A percentile compares a stretch with the other conserved stretches of the same genome.
These are phyloP conservation scores for Euwallacea similis DNA, from an alignment of 1,140 invertebrate genomes.

Conservation along the genomic window DNA sequence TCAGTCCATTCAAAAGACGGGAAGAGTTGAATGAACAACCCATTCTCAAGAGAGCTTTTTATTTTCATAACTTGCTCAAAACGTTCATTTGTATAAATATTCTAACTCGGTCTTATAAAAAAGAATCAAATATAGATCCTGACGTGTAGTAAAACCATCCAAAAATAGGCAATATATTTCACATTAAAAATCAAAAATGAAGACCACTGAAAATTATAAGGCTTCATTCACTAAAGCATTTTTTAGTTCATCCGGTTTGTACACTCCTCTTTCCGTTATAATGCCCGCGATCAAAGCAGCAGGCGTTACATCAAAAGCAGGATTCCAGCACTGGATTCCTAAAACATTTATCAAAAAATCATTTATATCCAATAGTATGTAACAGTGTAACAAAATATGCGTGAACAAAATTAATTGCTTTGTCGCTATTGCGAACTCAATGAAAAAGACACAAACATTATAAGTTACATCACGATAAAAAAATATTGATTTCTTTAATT, in stretches of 20 bases:
- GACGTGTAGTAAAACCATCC: constrained; percentile 36
- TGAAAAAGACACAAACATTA: no score
- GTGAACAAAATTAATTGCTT: no score
- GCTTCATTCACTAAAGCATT: constrained; percentile 34
- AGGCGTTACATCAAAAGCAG: constrained; percentile 98
- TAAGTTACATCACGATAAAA: background rate
- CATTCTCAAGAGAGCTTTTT: background rate
- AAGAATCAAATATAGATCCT: background rate
- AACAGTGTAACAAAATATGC: constrained; percentile 14
- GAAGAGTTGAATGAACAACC: background rate
- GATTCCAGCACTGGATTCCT: constrained; percentile 97
- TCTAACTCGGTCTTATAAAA: background rate
- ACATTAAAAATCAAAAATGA: constrained; percentile 23
- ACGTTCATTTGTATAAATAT: background rate
- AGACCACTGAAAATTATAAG: constrained; percentile 18
- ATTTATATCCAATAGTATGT: background rate
- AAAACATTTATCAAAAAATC: constrained; percentile 12
- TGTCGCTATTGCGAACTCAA: no score
- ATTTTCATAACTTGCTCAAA: background rate
- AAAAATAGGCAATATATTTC: constrained; percentile 37
- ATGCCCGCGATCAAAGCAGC: constrained; percentile 90
- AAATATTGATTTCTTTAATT: background rate
- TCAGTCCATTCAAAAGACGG: no score
- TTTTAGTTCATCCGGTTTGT: constrained; percentile 51
- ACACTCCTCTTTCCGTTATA: constrained; percentile 93